Percentiles rank a stretch among this genome's conserved stretches.
phyloP scores from a whole-genome alignment of 1,140 invertebrate species.

The Sminthurides bifidus region DNA sequence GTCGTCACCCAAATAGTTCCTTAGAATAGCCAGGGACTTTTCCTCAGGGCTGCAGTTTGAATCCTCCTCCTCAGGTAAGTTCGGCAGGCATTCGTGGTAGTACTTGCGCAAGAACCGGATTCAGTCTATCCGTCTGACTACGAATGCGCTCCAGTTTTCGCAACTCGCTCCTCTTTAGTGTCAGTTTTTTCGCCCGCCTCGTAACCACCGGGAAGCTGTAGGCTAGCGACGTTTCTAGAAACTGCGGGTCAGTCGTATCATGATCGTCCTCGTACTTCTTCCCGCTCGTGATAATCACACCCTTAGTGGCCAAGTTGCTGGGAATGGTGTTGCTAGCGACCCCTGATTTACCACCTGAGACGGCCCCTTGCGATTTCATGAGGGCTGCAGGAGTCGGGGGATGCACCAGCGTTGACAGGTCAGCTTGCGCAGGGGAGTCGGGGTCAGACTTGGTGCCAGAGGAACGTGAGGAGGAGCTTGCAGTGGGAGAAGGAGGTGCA shows the following conservation, averaged over 20 bases:
- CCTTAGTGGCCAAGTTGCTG: background rate
- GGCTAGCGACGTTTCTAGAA: constrained; percentile 17
- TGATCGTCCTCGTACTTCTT: constrained; percentile 8
- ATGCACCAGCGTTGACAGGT: too few species aligned
- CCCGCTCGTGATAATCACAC: background rate
- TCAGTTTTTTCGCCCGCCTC: constrained; percentile 23
- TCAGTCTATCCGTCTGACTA: constrained; percentile 22
- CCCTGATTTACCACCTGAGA: too few species aligned
- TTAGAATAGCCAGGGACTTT: constrained; percentile 14
- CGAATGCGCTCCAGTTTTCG: constrained; percentile 24
- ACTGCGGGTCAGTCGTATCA: constrained; percentile 29
- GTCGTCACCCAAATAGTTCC: constrained; percentile 5
- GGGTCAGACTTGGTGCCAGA: background rate
- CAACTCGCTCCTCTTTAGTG: constrained; percentile 26
- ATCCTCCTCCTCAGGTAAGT: constrained; percentile 29
- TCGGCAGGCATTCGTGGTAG: constrained; percentile 28
- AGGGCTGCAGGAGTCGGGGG: too few species aligned
- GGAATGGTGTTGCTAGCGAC: too few species aligned
- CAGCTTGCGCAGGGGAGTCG: too few species aligned
- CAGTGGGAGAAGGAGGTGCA: background rate
- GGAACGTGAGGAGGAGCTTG: background rate
- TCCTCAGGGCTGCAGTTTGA: constrained; percentile 23
- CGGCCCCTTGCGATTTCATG: too few species aligned
- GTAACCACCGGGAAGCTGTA: constrained; percentile 10
- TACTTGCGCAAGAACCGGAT: constrained; percentile 26